Evolutionary conservation across 2,797 vertebrate species (phyloP).

Genomic region (Centropyge bicolor): DNA sequence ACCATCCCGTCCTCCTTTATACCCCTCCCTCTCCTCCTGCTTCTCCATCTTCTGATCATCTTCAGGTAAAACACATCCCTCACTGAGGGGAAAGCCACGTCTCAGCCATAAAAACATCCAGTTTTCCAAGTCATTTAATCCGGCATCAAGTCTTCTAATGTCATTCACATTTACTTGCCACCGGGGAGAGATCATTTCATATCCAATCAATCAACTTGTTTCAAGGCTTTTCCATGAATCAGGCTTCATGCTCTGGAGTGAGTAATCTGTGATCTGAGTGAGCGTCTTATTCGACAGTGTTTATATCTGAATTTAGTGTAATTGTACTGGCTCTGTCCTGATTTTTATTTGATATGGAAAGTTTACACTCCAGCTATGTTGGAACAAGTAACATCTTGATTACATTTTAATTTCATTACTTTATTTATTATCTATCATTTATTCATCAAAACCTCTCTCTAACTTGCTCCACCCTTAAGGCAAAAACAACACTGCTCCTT

Average conservation of each 20-base stretch:
- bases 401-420: background rate
- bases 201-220: constrained; percentile 62
- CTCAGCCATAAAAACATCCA: constrained; percentile 44
- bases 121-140: constrained; percentile 58
- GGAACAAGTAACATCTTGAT: background rate
- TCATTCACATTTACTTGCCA: constrained; percentile 50
- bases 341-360: background rate
- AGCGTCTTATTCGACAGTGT: constrained; percentile 7
- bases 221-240: constrained; percentile 48
- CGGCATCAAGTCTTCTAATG: constrained; percentile 38
- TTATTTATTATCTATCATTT: no score
- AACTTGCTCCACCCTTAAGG: background rate
- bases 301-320: background rate
- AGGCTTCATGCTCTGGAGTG: constrained; percentile 24
- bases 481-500: no score
- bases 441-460: no score
- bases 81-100: constrained; percentile 4
- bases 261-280: constrained; percentile 1
- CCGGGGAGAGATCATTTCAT: constrained; percentile 55
- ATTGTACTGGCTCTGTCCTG: no score
- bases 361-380: background rate
- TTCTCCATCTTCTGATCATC: constrained; percentile 43
- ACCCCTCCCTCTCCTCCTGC: background rate
- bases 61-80: constrained; percentile 30
- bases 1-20: constrained; percentile 52